phyloP scores from a whole-genome alignment of 23 tunicate species.

The Aplidium turbinatum region DNA sequence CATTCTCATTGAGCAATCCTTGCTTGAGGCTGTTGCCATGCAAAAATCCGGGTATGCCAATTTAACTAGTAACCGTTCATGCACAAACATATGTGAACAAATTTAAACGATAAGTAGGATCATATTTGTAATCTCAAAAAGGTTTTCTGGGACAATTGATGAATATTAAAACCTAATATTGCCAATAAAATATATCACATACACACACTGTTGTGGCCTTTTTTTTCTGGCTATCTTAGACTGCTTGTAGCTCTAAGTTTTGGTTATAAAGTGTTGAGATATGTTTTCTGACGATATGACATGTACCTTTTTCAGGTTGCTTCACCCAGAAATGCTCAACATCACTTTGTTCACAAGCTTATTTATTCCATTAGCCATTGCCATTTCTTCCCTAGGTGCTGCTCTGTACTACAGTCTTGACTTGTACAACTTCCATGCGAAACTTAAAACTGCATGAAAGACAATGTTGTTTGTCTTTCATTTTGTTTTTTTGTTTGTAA shows the following conservation, averaged over 20 bases:
- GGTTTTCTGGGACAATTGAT: too few species aligned
- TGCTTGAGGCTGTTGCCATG: slow-evolving; percentile 29
- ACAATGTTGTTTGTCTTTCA: neutral
- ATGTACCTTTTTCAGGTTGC: neutral
- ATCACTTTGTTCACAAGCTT: neutral
- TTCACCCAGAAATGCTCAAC: neutral
- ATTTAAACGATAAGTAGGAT: too few species aligned
- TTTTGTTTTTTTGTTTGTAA: too few species aligned
- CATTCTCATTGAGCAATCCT: slow-evolving; percentile 27
- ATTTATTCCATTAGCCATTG: neutral
- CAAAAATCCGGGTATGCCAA: too few species aligned
- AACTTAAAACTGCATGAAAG: neutral
- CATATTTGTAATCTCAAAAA: too few species aligned
- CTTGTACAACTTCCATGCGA: neutral
- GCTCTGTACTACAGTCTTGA: neutral
- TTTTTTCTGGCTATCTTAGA: neutral
- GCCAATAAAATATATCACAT: neutral
- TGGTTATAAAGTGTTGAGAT: too few species aligned
- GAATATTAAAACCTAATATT: too few species aligned
- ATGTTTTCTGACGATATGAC: too few species aligned
- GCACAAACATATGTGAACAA: too few species aligned
- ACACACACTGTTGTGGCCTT: neutral
- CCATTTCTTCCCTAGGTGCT: neutral
- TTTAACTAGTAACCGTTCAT: too few species aligned
- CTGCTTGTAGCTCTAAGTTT: neutral